Evolutionary conservation across 2,888 invertebrate species (phyloP).

Genomic region (Drosophila meridiana): DNA sequence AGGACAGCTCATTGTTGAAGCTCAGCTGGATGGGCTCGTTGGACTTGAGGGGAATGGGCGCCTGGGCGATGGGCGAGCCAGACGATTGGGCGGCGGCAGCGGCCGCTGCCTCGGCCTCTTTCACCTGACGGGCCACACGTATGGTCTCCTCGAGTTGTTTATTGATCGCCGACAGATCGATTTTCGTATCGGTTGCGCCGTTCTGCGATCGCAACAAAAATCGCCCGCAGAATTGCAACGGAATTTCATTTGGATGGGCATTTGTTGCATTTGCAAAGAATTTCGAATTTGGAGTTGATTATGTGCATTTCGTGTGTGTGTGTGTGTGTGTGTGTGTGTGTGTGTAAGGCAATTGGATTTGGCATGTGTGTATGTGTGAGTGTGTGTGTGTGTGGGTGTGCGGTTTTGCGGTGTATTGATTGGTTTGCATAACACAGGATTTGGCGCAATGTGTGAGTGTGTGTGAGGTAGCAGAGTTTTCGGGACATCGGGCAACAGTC

Average conservation of each 20-base stretch:
- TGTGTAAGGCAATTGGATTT: conserved; percentile 6
- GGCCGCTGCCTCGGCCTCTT: conserved; percentile 82
- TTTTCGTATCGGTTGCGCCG: conserved; percentile 84
- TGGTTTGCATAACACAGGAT: conserved; percentile 41
- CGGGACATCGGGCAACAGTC: conserved; percentile 14
- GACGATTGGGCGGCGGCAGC: conserved; percentile 61
- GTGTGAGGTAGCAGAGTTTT: conserved; percentile 16
- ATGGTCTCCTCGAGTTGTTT: conserved; percentile 85
- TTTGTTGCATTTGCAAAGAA: conserved; percentile 54
- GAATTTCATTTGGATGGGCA: conserved; percentile 28
- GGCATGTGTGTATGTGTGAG: neutral
- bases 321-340: conserved; percentile 5
- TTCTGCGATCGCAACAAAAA: conserved; percentile 60
- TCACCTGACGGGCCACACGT: conserved; percentile 85
- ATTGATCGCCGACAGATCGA: conserved; percentile 84
- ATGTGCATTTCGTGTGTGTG: conserved; percentile 51
- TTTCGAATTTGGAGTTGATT: conserved; percentile 66
- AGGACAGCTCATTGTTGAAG: conserved; percentile 81
- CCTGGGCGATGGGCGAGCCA: conserved; percentile 62
- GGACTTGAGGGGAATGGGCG: conserved; percentile 65
- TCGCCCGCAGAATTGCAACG: conserved; percentile 22
- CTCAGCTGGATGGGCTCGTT: conserved; percentile 81
- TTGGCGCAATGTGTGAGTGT: conserved; percentile 41
- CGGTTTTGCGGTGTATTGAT: conserved; percentile 16
- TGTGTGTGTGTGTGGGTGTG: conserved; percentile 6